Percentiles rank a stretch among this genome's conserved stretches.
These are phyloP conservation scores for Toxotes lorentzi DNA, from an alignment of 2,797 vertebrate species.

Conservation along the genomic window DNA sequence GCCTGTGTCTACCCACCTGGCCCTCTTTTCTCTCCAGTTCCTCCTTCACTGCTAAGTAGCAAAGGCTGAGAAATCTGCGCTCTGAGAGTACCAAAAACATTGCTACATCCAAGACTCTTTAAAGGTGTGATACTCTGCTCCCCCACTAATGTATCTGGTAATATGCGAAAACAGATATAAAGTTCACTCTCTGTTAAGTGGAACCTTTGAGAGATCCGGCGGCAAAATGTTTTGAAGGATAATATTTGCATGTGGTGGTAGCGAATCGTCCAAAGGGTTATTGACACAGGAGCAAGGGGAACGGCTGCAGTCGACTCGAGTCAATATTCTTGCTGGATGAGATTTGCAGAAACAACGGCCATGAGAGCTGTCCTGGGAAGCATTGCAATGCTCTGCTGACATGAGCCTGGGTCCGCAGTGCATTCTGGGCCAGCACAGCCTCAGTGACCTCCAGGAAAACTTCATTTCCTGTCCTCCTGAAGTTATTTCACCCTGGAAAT, in stretches of 20 bases:
- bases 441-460: constrained; percentile 54
- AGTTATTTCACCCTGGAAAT: constrained; percentile 43
- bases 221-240: constrained; percentile 74
- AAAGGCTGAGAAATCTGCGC: constrained; percentile 33
- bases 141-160: constrained; percentile 49
- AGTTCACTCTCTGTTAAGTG: constrained; percentile 50
- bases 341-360: constrained; percentile 46
- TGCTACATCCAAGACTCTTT: constrained; percentile 52
- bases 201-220: constrained; percentile 63
- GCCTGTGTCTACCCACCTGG: constrained; percentile 5
- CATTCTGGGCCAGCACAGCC: constrained; percentile 61
- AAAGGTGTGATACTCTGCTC: constrained; percentile 54
- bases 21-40: constrained; percentile 11
- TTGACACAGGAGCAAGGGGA: constrained; percentile 65
- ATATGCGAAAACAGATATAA: constrained; percentile 73
- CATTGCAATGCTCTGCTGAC: constrained; percentile 42
- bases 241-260: constrained; percentile 73
- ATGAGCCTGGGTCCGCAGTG: constrained; percentile 28
- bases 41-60: constrained; percentile 23
- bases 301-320: constrained; percentile 41
- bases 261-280: constrained; percentile 61
- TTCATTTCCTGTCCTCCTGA: constrained; percentile 55
- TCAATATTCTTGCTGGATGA: constrained; percentile 75
- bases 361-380: constrained; percentile 48
- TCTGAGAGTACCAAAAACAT: constrained; percentile 57